Percentiles rank a stretch among this genome's conserved stretches.
phyloP scores from a whole-genome alignment of 2,797 vertebrate genomes.

The Melanotaenia parkinsoni region DNA sequence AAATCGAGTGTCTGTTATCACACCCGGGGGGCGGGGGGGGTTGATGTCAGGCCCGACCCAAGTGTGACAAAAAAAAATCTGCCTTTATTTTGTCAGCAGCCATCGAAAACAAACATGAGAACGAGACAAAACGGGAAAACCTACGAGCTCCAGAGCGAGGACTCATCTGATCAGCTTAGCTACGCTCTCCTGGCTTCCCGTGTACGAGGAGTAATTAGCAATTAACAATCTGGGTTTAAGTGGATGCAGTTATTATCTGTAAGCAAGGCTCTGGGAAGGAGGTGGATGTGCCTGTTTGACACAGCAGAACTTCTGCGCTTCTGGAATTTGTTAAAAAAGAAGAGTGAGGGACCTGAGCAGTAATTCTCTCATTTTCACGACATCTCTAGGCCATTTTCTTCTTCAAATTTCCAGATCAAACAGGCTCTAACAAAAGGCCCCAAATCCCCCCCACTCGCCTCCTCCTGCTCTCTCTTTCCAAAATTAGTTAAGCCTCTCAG shows the following conservation, averaged over 20 bases:
- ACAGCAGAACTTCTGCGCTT: slow-evolving; percentile 50
- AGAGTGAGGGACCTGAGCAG: slow-evolving; percentile 58
- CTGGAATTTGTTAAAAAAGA: slow-evolving; percentile 40
- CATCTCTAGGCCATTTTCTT: slow-evolving; percentile 76
- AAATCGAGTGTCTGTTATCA: slow-evolving; percentile 73
- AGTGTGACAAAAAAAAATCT: slow-evolving; percentile 44
- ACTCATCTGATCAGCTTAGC: slow-evolving; percentile 80
- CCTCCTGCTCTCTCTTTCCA: slow-evolving; percentile 78
- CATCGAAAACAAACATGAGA: slow-evolving; percentile 57
- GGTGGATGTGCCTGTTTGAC: slow-evolving; percentile 41
- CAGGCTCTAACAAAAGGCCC: slow-evolving; percentile 80
- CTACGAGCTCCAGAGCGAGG: slow-evolving; percentile 63
- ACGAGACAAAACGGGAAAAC: slow-evolving; percentile 65
- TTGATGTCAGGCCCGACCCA: slow-evolving; percentile 24
- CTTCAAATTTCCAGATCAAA: slow-evolving; percentile 82
- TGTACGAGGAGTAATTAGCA: slow-evolving; percentile 80
- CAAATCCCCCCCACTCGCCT: slow-evolving; percentile 78
- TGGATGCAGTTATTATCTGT: slow-evolving; percentile 75
- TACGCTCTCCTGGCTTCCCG: slow-evolving; percentile 75
- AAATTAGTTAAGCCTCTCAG: slow-evolving; percentile 88
- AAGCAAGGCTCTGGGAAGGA: slow-evolving; percentile 30
- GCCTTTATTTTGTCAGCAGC: slow-evolving; percentile 72
- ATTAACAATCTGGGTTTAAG: slow-evolving; percentile 81
- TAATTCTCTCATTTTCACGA: slow-evolving; percentile 80
- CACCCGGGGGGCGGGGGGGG: slow-evolving; percentile 55